Evolutionary conservation across 2,797 vertebrate species (phyloP), one percentile per base, ranked within the genome.

Genomic region (Gymnoscopelus braueri): DNA sequence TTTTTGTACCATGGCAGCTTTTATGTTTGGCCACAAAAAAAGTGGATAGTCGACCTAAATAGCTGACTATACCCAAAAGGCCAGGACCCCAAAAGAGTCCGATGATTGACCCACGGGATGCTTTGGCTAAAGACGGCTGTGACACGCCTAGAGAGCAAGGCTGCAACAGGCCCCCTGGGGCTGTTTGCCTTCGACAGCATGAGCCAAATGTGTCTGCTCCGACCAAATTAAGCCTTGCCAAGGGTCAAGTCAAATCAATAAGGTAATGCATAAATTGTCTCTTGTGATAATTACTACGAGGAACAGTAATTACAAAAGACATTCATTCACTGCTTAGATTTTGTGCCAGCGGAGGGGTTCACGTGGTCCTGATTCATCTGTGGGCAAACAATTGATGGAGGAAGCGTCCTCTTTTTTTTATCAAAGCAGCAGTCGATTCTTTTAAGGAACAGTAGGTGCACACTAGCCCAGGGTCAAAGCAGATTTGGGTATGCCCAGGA

Each of bases 171-270:
- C 58, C 79, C 84, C 80, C 3, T 39, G 52, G 83, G 88, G 86
- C 83, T 78, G 80, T 75, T 87, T 82, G 79, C 47, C 8, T 86
- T 84, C 83, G 84, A 82, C 85, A 86, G 84, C 78, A 77, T 70
- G 58, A 84, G 87, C 83, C 78, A 75, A 84, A 87, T 86, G 81
- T 82, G 84, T 88, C 86, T 74, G 65, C 83, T 74, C 67, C 51
- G 73, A 83, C 84, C 84, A 91, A 88, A 88, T 91, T 88, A 90
- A 89, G 82, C 85, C 65, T 78, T 13, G 80, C 85, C 82, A 79
- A 74, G 87, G 90, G 90, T 93, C 91, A 92, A 90, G 89, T 89
- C 85, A 89, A 93, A 94, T 93, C 92, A 91, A 94, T 93, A 92
- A 84, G 89, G 86, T 88, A 88, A 93, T 92, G 91, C 88, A 93